Evolutionary conservation across 2,888 invertebrate species (phyloP).

Genomic region (Rhopalosiphum nymphaeae): DNA sequence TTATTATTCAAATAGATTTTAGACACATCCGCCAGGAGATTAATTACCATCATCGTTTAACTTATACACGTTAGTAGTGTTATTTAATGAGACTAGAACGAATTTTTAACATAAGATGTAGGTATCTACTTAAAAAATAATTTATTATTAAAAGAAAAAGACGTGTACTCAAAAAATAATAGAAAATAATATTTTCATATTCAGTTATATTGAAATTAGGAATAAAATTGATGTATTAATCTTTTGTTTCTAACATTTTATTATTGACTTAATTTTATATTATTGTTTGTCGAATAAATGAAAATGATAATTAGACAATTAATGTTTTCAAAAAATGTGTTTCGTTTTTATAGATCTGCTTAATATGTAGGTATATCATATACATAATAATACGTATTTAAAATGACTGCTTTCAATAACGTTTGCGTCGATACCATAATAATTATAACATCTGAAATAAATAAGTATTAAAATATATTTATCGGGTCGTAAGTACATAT

Average conservation of each 20-base stretch:
- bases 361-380: not conserved
- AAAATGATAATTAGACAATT: not conserved
- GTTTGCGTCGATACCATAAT: not conserved
- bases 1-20: not conserved
- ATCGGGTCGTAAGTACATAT: not conserved
- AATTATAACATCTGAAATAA: not conserved
- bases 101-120: not conserved
- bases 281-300: not conserved
- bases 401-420: not conserved
- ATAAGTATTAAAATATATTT: not conserved
- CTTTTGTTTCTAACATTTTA: not conserved
- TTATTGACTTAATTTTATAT: not conserved
- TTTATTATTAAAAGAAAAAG: not conserved
- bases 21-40: not conserved
- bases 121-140: not conserved
- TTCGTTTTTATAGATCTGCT: not conserved
- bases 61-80: not conserved
- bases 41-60: not conserved
- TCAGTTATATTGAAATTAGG: not conserved
- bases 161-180: not conserved
- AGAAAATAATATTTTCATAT: not conserved
- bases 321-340: not conserved
- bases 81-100: not conserved
- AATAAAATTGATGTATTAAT: not conserved
- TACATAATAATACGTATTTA: not conserved